A percentile compares a stretch with the other conserved stretches of the same genome.
These are phyloP conservation scores for Rallus limicola DNA, from an alignment of 2,113 vertebrate genomes.

Conservation along the genomic window DNA sequence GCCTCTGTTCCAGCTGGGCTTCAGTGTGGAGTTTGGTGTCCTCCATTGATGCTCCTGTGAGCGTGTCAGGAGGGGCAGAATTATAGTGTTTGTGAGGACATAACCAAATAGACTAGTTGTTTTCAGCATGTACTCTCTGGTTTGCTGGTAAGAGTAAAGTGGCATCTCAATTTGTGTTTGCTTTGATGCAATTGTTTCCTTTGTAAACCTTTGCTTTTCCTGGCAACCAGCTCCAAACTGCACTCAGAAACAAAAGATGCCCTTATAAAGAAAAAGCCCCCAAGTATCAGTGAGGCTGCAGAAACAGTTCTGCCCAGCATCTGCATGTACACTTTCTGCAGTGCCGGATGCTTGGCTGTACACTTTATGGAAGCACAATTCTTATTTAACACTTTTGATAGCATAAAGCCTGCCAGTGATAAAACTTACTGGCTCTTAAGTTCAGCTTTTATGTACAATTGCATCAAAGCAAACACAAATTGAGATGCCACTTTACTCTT, in stretches of 20 bases:
- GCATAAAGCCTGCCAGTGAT: not conserved
- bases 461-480: no score
- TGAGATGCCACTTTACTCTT: no score
- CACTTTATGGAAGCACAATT: not conserved
- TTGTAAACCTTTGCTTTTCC: not conserved
- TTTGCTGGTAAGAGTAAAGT: not conserved
- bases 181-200: not conserved
- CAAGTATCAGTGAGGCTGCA: not conserved
- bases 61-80: not conserved
- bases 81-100: not conserved
- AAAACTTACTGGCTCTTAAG: not conserved
- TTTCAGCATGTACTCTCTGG: not conserved
- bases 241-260: not conserved
- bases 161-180: not conserved
- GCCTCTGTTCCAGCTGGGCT: not conserved
- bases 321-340: not conserved
- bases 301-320: not conserved
- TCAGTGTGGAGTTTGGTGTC: not conserved
- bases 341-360: not conserved
- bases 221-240: not conserved
- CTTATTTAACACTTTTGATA: slow-evolving; percentile 17
- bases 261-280: not conserved
- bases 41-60: not conserved
- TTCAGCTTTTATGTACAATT: not conserved
- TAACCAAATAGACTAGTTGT: not conserved